These are phyloP conservation scores for Galerucella pusilla DNA, from an alignment of 2,888 invertebrate genomes.

Conservation along the genomic window DNA sequence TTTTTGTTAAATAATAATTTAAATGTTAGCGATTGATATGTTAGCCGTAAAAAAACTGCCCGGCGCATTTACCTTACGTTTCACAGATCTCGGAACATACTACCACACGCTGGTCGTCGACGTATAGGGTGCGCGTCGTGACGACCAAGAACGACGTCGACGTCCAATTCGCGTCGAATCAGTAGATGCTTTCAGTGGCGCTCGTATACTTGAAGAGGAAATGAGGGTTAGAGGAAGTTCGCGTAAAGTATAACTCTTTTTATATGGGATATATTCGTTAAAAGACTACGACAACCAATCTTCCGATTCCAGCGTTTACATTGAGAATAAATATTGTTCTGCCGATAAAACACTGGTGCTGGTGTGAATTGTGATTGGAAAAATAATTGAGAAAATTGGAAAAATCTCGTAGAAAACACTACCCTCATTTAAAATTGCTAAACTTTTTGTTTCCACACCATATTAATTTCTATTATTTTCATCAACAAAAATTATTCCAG, in stretches of 20 bases:
- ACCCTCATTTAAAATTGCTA: no score
- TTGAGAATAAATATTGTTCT: no score
- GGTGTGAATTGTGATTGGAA: no score
- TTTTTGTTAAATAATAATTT: conserved; percentile 46
- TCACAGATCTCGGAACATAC: conserved; percentile 59
- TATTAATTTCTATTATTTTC: no score
- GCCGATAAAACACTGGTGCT: no score
- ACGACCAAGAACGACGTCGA: conserved; percentile 49
- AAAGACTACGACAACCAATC: neutral
- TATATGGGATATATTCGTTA: neutral
- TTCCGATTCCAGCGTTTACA: neutral
- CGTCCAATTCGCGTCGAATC: conserved; percentile 53
- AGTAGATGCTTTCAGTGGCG: conserved; percentile 54
- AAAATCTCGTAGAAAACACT: no score
- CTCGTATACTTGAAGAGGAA: conserved; percentile 25
- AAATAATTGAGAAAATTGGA: no score
- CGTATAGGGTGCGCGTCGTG: conserved; percentile 51
- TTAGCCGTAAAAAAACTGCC: conserved; percentile 55
- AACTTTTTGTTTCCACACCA: no score
- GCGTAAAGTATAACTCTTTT: neutral
- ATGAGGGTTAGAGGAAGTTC: conserved; percentile 2
- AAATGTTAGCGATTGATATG: conserved; percentile 51
- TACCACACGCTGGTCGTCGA: conserved; percentile 60
- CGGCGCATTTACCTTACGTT: conserved; percentile 55
- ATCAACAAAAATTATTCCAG: no score